Evolutionary conservation across 2,797 vertebrate species (phyloP).

Genomic region (Sebastes iracundus): DNA sequence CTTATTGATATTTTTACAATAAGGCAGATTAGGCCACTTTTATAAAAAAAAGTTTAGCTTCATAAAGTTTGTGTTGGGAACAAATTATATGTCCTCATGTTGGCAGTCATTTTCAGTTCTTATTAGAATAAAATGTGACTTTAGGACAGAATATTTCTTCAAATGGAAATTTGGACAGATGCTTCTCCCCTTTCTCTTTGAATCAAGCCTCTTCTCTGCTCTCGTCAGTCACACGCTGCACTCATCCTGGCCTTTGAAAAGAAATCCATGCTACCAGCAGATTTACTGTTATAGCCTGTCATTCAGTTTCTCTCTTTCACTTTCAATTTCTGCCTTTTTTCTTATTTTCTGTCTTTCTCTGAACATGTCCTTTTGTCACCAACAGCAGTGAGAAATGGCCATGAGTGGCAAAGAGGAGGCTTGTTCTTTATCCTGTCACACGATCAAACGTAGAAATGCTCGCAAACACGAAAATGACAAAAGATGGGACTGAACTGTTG

Average conservation of each 20-base stretch:
- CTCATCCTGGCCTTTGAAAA: conserved; percentile 41
- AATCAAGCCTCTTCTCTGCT: conserved; percentile 14
- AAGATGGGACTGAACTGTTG: conserved; percentile 56
- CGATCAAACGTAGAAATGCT: conserved; percentile 65
- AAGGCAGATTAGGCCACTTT: neutral
- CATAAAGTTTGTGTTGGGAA: neutral
- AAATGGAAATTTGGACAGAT: conserved; percentile 7
- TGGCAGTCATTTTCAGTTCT: neutral
- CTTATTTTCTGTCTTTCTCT: conserved; percentile 12
- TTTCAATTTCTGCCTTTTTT: conserved; percentile 14
- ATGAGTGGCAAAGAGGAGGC: conserved; percentile 40
- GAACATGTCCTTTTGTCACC: conserved; percentile 36
- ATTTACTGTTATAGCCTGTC: conserved; percentile 40
- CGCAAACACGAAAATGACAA: conserved; percentile 65
- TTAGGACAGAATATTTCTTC: neutral
- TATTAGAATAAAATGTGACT: neutral
- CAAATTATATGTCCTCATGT: neutral
- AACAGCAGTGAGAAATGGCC: conserved; percentile 38
- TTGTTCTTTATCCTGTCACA: conserved; percentile 61
- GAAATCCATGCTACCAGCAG: conserved; percentile 20
- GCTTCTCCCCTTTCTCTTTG: conserved; percentile 17
- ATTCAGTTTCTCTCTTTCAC: conserved; percentile 17
- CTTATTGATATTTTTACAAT: neutral
- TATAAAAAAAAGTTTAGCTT: neutral
- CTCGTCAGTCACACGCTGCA: conserved; percentile 1